A percentile compares a stretch with the other conserved stretches of the same genome.
phyloP scores from a whole-genome alignment of 2,797 vertebrate species.

The Xenops minutus region DNA sequence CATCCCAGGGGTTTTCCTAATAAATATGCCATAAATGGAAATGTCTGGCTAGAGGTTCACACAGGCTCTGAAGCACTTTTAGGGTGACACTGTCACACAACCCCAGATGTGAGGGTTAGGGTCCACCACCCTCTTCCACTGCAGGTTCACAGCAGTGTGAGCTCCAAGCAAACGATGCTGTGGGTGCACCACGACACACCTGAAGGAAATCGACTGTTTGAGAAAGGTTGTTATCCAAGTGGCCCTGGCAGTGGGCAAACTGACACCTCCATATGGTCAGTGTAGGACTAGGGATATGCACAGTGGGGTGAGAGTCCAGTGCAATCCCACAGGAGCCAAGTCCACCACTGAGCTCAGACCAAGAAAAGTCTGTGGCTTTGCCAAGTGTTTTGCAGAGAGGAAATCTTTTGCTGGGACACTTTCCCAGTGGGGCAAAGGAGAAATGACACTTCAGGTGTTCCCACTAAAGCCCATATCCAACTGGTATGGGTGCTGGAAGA shows the following conservation, averaged over 20 bases:
- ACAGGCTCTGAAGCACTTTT: not conserved
- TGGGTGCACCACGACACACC: accelerated
- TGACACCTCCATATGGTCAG: not conserved
- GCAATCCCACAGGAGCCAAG: not conserved
- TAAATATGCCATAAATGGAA: not conserved
- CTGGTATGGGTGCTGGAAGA: not conserved
- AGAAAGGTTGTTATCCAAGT: not conserved
- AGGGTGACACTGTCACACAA: not conserved
- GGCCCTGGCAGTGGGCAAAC: not conserved
- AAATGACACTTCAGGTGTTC: not conserved
- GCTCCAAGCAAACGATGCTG: accelerated
- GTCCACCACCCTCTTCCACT: not conserved
- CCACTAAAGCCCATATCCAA: not conserved
- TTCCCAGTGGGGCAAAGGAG: not conserved
- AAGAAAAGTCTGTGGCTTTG: not conserved
- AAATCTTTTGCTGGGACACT: not conserved
- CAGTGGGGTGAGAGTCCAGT: not conserved
- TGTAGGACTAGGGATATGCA: accelerated
- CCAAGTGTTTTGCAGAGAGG: not conserved
- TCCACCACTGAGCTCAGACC: not conserved
- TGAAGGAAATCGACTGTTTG: not conserved
- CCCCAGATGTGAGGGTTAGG: not conserved
- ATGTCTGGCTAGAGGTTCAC: not conserved
- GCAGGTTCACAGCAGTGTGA: not conserved
- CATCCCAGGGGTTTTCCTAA: not conserved